A percentile compares a stretch with the other conserved stretches of the same genome.
Conservation (phyloP, 2,113 vertebrate species). For the Chrysochloris asiatica region DNA sequence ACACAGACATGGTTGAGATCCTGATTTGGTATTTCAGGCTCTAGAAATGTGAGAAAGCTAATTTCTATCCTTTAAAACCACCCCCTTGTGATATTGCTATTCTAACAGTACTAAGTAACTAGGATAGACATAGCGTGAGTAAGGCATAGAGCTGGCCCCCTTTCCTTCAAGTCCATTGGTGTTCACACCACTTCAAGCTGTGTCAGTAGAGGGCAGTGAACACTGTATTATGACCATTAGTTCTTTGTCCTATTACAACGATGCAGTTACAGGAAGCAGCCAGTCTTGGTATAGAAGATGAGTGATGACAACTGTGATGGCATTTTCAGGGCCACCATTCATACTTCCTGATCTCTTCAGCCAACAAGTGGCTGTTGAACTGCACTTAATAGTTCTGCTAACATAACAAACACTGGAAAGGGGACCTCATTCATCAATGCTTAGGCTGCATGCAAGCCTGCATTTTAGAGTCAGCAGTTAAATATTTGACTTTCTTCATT, state of each 20-base stretch:
- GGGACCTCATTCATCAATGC: neutral
- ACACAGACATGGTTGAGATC: too few relatives aligned
- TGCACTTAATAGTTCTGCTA: neutral
- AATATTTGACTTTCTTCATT: neutral
- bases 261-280: neutral
- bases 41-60: too few relatives aligned
- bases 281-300: neutral
- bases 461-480: neutral
- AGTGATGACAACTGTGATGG: accelerated
- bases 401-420: neutral
- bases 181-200: neutral
- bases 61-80: too few relatives aligned
- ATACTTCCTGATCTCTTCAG: neutral
- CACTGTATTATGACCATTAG: neutral
- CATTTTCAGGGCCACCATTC: neutral
- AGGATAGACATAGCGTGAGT: neutral
- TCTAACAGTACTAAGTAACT: too few relatives aligned
- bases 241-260: neutral
- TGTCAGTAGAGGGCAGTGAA: too few relatives aligned
- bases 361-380: neutral
- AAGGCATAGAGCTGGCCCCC: neutral
- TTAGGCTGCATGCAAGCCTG: neutral
- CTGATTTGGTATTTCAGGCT: too few relatives aligned
- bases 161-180: neutral
- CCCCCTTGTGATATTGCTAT: too few relatives aligned